Conservation (phyloP, 2,113 vertebrate species). For the Oceanites oceanicus region DNA sequence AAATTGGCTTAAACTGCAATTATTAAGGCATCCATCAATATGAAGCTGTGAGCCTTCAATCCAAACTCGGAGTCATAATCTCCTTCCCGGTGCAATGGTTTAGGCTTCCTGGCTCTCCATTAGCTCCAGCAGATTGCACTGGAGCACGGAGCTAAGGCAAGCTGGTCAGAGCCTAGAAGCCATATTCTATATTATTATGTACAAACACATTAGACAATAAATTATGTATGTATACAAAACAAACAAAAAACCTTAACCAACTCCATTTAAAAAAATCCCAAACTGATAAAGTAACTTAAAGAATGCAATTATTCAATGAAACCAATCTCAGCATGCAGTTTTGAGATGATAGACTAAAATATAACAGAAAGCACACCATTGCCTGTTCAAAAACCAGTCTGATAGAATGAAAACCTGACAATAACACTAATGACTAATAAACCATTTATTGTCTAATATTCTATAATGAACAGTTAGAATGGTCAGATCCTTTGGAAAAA, state of each 20-base stretch:
- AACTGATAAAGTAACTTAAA: background rate
- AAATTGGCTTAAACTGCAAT: background rate
- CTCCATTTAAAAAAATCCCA: background rate
- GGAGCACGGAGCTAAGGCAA: background rate
- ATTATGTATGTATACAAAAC: background rate
- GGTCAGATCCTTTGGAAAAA: background rate
- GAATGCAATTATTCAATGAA: background rate
- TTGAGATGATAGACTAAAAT: background rate
- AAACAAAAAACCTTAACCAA: background rate
- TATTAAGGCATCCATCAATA: background rate
- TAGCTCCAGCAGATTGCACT: background rate
- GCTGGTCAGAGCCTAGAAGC: background rate
- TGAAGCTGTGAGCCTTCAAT: background rate
- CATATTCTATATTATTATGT: background rate
- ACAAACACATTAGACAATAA: background rate
- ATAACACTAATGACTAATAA: background rate
- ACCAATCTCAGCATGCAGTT: background rate
- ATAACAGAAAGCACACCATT: background rate
- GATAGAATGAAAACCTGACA: background rate
- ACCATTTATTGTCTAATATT: background rate
- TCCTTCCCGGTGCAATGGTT: background rate
- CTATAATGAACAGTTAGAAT: background rate
- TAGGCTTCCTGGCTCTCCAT: background rate
- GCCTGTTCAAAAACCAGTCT: background rate
- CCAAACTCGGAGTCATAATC: background rate